These are phyloP conservation scores for Invenusta paracnida DNA, from an alignment of 2,888 invertebrate genomes.

Conservation along the genomic window DNA sequence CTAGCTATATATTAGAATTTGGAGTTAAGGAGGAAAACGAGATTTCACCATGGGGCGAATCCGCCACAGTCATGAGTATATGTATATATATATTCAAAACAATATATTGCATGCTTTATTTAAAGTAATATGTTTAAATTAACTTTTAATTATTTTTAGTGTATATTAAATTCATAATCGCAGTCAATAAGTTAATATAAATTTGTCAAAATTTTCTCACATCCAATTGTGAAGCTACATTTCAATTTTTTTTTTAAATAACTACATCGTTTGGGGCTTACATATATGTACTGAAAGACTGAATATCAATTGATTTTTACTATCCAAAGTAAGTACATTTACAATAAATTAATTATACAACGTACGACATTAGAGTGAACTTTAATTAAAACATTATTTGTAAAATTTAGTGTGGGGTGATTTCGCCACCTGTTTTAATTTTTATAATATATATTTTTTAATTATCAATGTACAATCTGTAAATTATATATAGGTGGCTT, in stretches of 20 bases:
- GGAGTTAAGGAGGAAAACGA: too few species aligned
- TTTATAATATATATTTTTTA: too few species aligned
- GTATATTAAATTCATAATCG: not conserved
- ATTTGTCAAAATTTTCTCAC: not conserved
- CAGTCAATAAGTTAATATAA: not conserved
- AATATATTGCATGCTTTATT: not conserved
- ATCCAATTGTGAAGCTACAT: not conserved
- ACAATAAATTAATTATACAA: not conserved
- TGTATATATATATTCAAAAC: not conserved
- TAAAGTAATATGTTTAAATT: not conserved
- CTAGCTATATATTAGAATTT: too few species aligned
- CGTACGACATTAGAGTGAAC: not conserved
- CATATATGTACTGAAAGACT: too few species aligned
- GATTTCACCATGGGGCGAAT: not conserved
- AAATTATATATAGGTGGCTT: not conserved
- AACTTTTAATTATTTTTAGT: not conserved
- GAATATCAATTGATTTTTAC: not conserved
- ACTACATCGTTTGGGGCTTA: not conserved
- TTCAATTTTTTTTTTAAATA: not conserved
- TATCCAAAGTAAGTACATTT: not conserved
- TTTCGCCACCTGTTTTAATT: not conserved
- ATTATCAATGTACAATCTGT: too few species aligned
- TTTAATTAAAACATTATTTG: not conserved
- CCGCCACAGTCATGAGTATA: not conserved
- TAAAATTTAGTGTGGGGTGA: not conserved